These are phyloP conservation scores for Pseudomugil tenellus DNA, from an alignment of 2,797 vertebrate genomes.

Conservation along the genomic window DNA sequence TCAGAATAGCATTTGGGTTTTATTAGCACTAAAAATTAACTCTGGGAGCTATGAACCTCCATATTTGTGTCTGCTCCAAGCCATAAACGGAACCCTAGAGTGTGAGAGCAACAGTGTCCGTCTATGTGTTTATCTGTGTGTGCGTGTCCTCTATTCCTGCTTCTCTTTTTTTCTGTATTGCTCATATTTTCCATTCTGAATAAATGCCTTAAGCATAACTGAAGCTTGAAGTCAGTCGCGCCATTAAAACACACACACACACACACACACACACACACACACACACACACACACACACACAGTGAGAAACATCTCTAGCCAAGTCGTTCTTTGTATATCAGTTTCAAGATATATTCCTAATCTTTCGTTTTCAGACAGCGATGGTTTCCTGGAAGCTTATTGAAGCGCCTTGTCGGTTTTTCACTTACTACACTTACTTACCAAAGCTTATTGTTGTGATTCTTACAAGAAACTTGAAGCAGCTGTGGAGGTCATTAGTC, in stretches of 20 bases:
- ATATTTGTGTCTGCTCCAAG: constrained; percentile 62
- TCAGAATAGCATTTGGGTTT: constrained; percentile 19
- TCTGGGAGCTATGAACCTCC: constrained; percentile 45
- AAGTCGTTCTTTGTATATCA: constrained; percentile 21
- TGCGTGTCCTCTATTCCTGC: constrained; percentile 48
- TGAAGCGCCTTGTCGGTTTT: constrained; percentile 22
- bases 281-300: constrained; percentile 40
- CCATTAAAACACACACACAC: constrained; percentile 47
- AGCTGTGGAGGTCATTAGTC: constrained; percentile 14
- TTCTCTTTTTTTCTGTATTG: constrained; percentile 40
- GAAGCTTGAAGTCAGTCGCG: constrained; percentile 60
- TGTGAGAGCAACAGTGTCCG: constrained; percentile 42
- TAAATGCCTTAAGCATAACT: constrained; percentile 70
- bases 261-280: constrained; percentile 44
- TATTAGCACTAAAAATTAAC: constrained; percentile 26
- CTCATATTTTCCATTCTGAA: constrained; percentile 81
- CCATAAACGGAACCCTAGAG: constrained; percentile 58
- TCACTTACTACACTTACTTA: constrained; percentile 28
- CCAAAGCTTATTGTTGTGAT: constrained; percentile 24
- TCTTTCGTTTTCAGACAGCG: constrained; percentile 21
- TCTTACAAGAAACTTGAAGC: constrained; percentile 18
- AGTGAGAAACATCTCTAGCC: constrained; percentile 34
- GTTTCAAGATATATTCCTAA: constrained; percentile 38
- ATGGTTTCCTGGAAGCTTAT: constrained; percentile 38
- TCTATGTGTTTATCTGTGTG: constrained; percentile 36